phyloP scores from a whole-genome alignment of 2,888 invertebrate genomes.

The Patella ulyssiponensis region DNA sequence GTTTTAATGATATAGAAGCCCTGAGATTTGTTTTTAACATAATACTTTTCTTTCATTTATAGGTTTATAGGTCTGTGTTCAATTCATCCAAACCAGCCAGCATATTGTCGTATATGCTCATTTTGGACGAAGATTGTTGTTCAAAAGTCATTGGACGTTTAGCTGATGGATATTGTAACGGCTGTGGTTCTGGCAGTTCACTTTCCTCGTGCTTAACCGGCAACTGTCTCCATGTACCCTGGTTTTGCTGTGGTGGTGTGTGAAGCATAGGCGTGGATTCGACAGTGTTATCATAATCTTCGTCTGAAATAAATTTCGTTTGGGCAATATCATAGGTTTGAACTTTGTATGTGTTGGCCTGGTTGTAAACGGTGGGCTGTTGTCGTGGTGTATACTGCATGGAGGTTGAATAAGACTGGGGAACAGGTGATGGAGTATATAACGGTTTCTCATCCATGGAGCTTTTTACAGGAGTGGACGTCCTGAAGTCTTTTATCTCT shows the following conservation, averaged over 20 bases:
- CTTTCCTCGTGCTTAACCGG: conserved; percentile 11
- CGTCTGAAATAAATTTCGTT: conserved; percentile 37
- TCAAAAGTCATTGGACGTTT: conserved; percentile 65
- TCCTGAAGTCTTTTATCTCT: conserved; percentile 17
- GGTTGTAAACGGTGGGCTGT: conserved; percentile 25
- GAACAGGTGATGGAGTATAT: background rate
- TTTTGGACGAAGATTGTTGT: conserved; percentile 62
- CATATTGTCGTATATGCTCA: conserved; percentile 65
- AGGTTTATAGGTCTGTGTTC: too few species aligned
- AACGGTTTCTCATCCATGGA: too few species aligned
- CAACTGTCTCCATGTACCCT: background rate
- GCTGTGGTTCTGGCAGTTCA: conserved; percentile 49
- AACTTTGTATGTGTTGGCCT: conserved; percentile 18
- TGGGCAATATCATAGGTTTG: conserved; percentile 12
- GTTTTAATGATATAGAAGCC: too few species aligned
- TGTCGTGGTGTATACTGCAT: conserved; percentile 22
- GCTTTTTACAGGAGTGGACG: conserved; percentile 1
- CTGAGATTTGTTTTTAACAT: too few species aligned
- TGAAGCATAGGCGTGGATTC: conserved; percentile 51
- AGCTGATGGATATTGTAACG: conserved; percentile 59
- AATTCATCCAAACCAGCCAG: conserved; percentile 16
- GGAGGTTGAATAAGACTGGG: conserved; percentile 9
- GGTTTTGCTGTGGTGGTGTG: conserved; percentile 18
- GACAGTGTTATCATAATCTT: conserved; percentile 60
- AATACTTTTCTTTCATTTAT: too few species aligned